Percentiles rank a stretch among this genome's conserved stretches.
Conservation (phyloP, 2,113 vertebrate species). For the Aix galericulata region DNA sequence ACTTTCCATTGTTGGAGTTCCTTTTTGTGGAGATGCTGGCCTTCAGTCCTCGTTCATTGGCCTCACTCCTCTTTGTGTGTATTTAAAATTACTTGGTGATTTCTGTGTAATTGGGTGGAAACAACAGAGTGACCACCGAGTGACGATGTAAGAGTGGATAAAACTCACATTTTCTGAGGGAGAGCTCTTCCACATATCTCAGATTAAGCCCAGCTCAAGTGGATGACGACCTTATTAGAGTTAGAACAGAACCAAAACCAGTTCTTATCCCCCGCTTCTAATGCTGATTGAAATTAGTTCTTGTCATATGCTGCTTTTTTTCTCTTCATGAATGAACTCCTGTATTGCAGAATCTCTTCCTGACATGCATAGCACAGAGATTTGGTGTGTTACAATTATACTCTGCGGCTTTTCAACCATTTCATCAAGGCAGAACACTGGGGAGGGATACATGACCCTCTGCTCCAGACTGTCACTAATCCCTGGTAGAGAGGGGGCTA, state of each 20-base stretch:
- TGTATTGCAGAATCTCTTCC: not conserved
- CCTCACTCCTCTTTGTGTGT: not conserved
- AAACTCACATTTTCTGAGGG: not conserved
- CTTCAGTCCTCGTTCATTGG: not conserved
- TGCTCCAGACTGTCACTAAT: not conserved
- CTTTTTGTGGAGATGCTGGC: not conserved
- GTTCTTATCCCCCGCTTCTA: not conserved
- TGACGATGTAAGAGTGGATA: not conserved
- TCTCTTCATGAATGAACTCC: not conserved
- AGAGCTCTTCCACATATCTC: not conserved
- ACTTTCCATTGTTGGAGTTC: not conserved
- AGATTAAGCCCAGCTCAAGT: not conserved
- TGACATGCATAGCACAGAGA: not conserved
- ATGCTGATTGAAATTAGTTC: not conserved
- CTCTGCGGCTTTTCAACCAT: not conserved
- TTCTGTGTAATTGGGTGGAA: not conserved
- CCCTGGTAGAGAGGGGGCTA: not conserved
- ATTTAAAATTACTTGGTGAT: not conserved
- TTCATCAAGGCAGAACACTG: not conserved
- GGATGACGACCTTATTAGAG: accelerated
- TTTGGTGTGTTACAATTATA: not conserved
- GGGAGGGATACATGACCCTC: not conserved
- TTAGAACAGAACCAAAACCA: not conserved
- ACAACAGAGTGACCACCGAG: no score
- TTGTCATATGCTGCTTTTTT: not conserved